These are phyloP conservation scores for Lasiommata megera DNA, from an alignment of 2,888 invertebrate species.

Conservation along the genomic window DNA sequence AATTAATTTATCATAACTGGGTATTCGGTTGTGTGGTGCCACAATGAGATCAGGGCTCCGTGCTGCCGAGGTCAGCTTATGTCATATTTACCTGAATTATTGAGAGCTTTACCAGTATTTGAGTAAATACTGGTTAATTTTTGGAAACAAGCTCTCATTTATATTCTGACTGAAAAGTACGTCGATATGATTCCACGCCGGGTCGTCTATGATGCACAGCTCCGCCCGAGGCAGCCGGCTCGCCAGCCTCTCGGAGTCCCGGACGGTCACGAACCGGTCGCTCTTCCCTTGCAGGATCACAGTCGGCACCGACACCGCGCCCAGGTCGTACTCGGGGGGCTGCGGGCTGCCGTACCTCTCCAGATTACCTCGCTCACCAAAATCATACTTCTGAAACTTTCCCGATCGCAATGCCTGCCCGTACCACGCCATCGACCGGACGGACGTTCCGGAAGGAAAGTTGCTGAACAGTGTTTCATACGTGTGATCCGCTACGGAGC, in stretches of 20 bases:
- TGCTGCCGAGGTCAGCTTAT: too few relatives aligned
- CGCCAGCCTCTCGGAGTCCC: slow-evolving; percentile 40
- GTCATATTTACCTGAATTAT: too few relatives aligned
- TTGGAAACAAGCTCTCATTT: neutral
- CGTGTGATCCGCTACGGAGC: slow-evolving; percentile 13
- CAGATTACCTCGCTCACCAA: slow-evolving; percentile 42
- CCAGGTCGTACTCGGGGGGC: slow-evolving; percentile 49
- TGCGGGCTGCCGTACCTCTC: slow-evolving; percentile 36
- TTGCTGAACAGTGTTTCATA: slow-evolving; percentile 38
- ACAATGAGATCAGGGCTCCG: too few relatives aligned
- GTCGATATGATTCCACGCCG: slow-evolving; percentile 33
- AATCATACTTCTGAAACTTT: slow-evolving; percentile 47
- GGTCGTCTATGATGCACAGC: slow-evolving; percentile 9
- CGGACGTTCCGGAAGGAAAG: slow-evolving; percentile 48
- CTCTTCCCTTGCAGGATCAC: slow-evolving; percentile 43
- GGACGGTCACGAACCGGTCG: slow-evolving; percentile 42
- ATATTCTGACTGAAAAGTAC: slow-evolving; percentile 35
- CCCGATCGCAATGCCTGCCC: slow-evolving; percentile 38
- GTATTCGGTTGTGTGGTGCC: too few relatives aligned
- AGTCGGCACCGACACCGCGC: slow-evolving; percentile 41
- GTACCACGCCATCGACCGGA: slow-evolving; percentile 45
- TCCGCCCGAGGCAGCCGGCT: slow-evolving; percentile 41
- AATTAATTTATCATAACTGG: too few relatives aligned
- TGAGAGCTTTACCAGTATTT: neutral
- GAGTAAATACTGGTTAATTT: slow-evolving; percentile 5